Base-by-base conservation (phyloP, 2,888 invertebrate species). In the Mimas tiliae region DNA sequence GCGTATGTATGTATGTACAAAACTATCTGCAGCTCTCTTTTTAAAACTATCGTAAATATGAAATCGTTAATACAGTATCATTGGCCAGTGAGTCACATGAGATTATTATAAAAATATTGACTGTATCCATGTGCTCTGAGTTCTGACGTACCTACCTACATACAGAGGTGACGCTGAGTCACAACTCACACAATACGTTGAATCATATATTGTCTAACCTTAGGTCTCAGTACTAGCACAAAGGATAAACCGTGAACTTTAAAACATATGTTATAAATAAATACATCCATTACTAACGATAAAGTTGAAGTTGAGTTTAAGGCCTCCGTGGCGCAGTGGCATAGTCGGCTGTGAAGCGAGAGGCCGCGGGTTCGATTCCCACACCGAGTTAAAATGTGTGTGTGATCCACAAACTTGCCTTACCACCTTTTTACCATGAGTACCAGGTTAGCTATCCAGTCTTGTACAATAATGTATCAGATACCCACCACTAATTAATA, bases 131-230 rank as follows among this genome's bases (percentile, higher is more conserved):
- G 51, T n/a, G 38, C 19, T 8, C 34, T 48, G 55, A 48, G 21
- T 11, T 8, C 34, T 48, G 55, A 48, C 58, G 34, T 34, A 9
- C n/a, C n/a, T n/a, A n/a, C n/a, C n/a, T n/a, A n/a, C 33, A 16
- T 33, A 51, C 34, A 50, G 45, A 67, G 68, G 76, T 73, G 72
- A 27, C 77, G 52, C 55, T 78, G 78, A 78, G 64, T 77, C 78
- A 78, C 69, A 65, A 16, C 53, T 19, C 68, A 69, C 64, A 66
- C 58, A 58, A 58, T 45, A 68, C 73, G 75, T 67, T 73, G 66
- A 64, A 66, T 68, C 68, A 71, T 69, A 66, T 62, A 65, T 62
- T 62, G 65, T 65, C 65, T 65, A 55, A 19, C 48, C 51, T 50
- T 62, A 62, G 38, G 34, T 9, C 7, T 9, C 3, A 7, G 38